These are phyloP conservation scores for Ophioninae sp. DNA, from an alignment of 2,888 invertebrate genomes.

Conservation along the genomic window DNA sequence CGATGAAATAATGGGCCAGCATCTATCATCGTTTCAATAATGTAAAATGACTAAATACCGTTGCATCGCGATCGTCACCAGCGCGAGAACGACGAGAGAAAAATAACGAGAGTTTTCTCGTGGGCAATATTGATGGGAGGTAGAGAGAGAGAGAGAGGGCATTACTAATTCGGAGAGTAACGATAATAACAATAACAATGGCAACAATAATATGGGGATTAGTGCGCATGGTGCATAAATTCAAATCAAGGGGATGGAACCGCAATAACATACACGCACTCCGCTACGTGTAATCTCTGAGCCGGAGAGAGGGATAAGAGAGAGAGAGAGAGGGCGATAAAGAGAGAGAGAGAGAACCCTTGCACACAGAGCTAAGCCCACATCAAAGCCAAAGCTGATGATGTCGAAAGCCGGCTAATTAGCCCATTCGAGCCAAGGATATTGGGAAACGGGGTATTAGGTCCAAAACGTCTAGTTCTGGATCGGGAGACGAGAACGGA, in stretches of 20 bases:
- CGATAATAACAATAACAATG: constrained; percentile 33
- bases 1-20: too few relatives aligned
- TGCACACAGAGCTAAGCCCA: constrained; percentile 60
- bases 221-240: constrained; percentile 8
- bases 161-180: constrained; percentile 2
- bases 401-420: constrained; percentile 77
- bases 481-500: constrained; percentile 23
- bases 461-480: constrained; percentile 33
- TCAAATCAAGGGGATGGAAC: constrained; percentile 14
- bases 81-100: neutral
- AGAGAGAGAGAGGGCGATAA: constrained; percentile 62
- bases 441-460: constrained; percentile 57
- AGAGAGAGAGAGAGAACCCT: constrained; percentile 44
- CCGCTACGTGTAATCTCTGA: constrained; percentile 67
- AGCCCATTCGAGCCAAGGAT: constrained; percentile 70
- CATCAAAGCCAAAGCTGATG: constrained; percentile 76
- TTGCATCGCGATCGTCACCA: neutral
- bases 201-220: constrained; percentile 1
- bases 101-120: neutral
- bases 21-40: too few relatives aligned
- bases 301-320: constrained; percentile 62
- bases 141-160: neutral
- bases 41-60: neutral
- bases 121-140: neutral
- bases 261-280: constrained; percentile 34